Percentiles rank a stretch among this genome's conserved stretches.
phyloP scores from a whole-genome alignment of 2,797 vertebrate species.

The Pempheris klunzingeri region DNA sequence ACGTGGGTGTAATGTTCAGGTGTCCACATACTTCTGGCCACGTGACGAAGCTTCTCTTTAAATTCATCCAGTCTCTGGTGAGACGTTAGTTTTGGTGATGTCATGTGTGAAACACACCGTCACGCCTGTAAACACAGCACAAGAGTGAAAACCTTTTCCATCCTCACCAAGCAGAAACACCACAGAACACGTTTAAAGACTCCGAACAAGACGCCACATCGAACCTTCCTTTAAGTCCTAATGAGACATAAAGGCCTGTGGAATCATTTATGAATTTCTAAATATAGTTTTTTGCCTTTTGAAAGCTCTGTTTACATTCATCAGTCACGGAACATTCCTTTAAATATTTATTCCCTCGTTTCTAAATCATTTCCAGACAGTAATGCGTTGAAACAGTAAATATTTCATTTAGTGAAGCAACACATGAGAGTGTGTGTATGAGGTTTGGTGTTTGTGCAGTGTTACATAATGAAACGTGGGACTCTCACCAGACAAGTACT shows the following conservation, averaged over 20 bases:
- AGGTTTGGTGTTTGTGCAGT: not conserved
- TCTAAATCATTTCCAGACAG: constrained; percentile 18
- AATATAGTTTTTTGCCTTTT: not conserved
- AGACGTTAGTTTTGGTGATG: no score
- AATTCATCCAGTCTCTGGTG: no score
- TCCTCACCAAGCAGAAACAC: no score
- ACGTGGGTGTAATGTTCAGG: not conserved
- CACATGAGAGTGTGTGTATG: not conserved
- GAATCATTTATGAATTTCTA: not conserved
- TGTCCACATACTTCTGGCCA: constrained; percentile 4
- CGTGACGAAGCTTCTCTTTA: not conserved
- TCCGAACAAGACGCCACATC: no score
- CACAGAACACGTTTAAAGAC: no score
- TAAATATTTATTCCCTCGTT: constrained; percentile 15
- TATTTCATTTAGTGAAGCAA: not conserved
- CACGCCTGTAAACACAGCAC: not conserved
- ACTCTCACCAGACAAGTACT: not conserved
- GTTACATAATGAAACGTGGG: not conserved
- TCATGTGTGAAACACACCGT: not conserved
- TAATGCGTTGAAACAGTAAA: not conserved
- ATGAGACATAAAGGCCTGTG: not conserved
- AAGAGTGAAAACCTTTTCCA: no score
- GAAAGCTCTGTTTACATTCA: not conserved
- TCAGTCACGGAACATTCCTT: not conserved
- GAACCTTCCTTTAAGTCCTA: not conserved